Evolutionary conservation across 2,888 invertebrate species (phyloP), one percentile per base, ranked within the genome.

Genomic region (Furcula furcula): DNA sequence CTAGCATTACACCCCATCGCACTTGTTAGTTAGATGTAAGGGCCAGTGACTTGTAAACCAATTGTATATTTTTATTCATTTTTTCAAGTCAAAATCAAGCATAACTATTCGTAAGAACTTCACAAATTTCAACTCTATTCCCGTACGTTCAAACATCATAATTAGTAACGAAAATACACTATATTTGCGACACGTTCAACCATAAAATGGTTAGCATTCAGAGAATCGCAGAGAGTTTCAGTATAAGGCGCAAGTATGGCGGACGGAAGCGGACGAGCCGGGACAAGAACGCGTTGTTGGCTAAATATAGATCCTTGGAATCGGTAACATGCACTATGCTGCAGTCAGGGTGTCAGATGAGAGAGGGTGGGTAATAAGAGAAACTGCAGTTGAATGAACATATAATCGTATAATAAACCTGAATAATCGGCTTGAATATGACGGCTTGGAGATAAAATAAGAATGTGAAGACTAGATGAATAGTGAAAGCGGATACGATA

Each of bases 281-380:
- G 69, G 76, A 84, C 81, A 85, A 79, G 75, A 73, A 63, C 70
- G 75, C 79, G 78, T 82, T 85, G 86, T 86, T 69, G 53, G 73
- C 84, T 86, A 86, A 78, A 85, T 82, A 79, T 85, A 86, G 82
- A 73, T 39, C 55, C 28, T 37, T 37, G 35, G 46, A 38, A 51
- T 55, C 46, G 48, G 51, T 35, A 41, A 41, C 43, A 43, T 34
- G 31, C 34, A 31, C 31, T 38, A 42, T 47, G 40, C 34, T 41
- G 40, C 39, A 31, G 50, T 55, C 40, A 34, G 40, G 52, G 36
- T 43, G 42, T 40, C 38, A 27, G 36, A 42, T 35, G 32, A 23
- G 11, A 13, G 19, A 18, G 19, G 19, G 20, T 9, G 15, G 20
- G 2, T 15, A 21, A 33, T 28, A 33, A 15, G 32, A 20, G 21